Evolutionary conservation across 1,140 invertebrate species (phyloP).

Genomic region (Drosophila fuyamai): DNA sequence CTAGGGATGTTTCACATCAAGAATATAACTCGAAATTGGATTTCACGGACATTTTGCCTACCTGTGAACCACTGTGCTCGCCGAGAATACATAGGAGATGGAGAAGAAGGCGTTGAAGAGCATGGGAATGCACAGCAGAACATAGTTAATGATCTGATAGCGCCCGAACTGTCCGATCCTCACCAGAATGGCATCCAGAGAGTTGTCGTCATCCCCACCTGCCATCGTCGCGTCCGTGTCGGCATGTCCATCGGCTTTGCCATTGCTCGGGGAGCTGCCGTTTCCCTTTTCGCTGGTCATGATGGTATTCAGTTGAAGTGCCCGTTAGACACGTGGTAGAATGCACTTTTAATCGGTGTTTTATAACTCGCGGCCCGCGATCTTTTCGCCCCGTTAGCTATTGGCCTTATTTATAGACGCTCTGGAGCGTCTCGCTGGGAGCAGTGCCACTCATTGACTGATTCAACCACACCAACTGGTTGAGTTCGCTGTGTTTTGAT

Average conservation of each 20-base stretch:
- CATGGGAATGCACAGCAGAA: slow-evolving; percentile 86
- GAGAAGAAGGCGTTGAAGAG: slow-evolving; percentile 86
- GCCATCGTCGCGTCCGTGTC: slow-evolving; percentile 26
- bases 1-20: slow-evolving; percentile 46
- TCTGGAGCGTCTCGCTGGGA: slow-evolving; percentile 40
- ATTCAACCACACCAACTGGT: slow-evolving; percentile 17
- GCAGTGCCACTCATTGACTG: slow-evolving; percentile 56
- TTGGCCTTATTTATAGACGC: slow-evolving; percentile 18
- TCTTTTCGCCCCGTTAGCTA: slow-evolving; percentile 6
- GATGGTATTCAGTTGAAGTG: neutral
- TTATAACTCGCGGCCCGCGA: slow-evolving; percentile 53
- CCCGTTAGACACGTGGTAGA: slow-evolving; percentile 49
- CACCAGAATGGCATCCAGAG: slow-evolving; percentile 73
- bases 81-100: slow-evolving; percentile 87
- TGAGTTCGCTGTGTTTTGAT: slow-evolving; percentile 10
- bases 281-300: slow-evolving; percentile 32
- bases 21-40: neutral
- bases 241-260: slow-evolving; percentile 13
- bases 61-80: slow-evolving; percentile 87
- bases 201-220: slow-evolving; percentile 48
- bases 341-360: slow-evolving; percentile 64
- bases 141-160: slow-evolving; percentile 86
- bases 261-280: slow-evolving; percentile 3
- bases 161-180: slow-evolving; percentile 85
- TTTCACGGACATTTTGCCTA: slow-evolving; percentile 78